A percentile compares a stretch with the other conserved stretches of the same genome.
Evolutionary conservation across 2,888 invertebrate genomes (phyloP).

Genomic region (Agrotis ipsilon): DNA sequence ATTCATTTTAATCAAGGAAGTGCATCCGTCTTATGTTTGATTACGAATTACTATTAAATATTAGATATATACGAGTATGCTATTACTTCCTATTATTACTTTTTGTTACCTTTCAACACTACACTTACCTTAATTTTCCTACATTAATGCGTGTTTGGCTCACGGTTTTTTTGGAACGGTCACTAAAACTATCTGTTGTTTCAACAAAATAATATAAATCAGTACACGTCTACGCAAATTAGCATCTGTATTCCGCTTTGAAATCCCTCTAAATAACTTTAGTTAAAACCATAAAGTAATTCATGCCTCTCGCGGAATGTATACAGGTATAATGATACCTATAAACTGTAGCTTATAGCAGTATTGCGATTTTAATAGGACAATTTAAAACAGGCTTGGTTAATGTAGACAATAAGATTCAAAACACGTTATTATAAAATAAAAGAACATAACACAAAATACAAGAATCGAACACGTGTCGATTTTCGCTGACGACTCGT

Average conservation of each 20-base stretch:
- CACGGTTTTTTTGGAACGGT: not conserved
- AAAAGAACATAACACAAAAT: not conserved
- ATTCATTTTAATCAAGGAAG: not conserved
- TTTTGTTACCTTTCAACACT: not conserved
- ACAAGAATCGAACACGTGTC: constrained; percentile 22
- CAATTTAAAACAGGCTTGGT: constrained; percentile 24
- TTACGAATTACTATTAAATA: not conserved
- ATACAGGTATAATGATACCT: not conserved
- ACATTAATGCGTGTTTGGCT: too few species aligned
- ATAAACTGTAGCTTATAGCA: constrained; percentile 15
- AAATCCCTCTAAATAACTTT: constrained; percentile 1
- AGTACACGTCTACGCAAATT: not conserved
- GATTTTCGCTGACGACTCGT: constrained; percentile 29
- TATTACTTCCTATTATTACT: too few species aligned
- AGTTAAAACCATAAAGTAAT: constrained; percentile 16
- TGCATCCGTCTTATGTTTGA: not conserved
- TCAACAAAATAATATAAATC: not conserved
- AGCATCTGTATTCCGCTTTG: not conserved
- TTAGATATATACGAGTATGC: not conserved
- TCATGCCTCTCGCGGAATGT: constrained; percentile 5
- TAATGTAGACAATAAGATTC: constrained; percentile 1
- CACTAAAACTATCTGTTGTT: not conserved
- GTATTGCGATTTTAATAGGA: constrained; percentile 35
- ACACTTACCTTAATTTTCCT: not conserved
- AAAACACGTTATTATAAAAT: constrained; percentile 25